Evolutionary conservation across 2,888 invertebrate genomes (phyloP), one percentile per base, ranked within the genome.

Genomic region (Caprella mutica): DNA sequence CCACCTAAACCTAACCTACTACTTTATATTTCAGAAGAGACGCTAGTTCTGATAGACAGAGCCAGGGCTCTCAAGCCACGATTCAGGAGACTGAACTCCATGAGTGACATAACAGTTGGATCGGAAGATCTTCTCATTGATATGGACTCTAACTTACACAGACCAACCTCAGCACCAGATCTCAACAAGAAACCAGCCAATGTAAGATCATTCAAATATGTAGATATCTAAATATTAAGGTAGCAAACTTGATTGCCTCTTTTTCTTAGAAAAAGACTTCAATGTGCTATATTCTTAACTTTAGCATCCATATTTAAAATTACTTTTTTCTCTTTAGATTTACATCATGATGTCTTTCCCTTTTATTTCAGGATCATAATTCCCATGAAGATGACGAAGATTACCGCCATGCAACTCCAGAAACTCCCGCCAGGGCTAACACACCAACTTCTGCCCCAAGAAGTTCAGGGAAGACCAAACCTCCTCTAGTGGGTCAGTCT

Each of bases 361-460:
- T n/a, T n/a, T n/a, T n/a, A n/a, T n/a, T n/a, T n/a, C n/a, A n/a
- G n/a, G n/a, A n/a, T n/a, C n/a, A n/a, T n/a, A n/a, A n/a, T n/a
- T n/a, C n/a, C n/a, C n/a, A n/a, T n/a, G n/a, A n/a, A n/a, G n/a
- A n/a, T n/a, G n/a, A n/a, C n/a, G n/a, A n/a, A n/a, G n/a, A n/a
- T n/a, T n/a, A n/a, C n/a, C n/a, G n/a, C n/a, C n/a, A n/a, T n/a
- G n/a, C n/a, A n/a, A n/a, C n/a, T n/a, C n/a, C n/a, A n/a, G n/a
- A n/a, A 8, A 59, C 62, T 3, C 62, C 62, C 2, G 62, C 62
- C 17, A 27, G 62, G 46, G 62, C 62, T 30, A 62, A 62, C 52
- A 62, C 62, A 2, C 62, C 62, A 8, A 63, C 62, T 5, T 55
- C 55, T 23, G 54, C 59, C 19, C 52, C 23, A 30, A 55, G 56